A percentile compares a stretch with the other conserved stretches of the same genome.
Evolutionary conservation across 2,888 invertebrate species (phyloP).

Genomic region (Drosophila gaucha): DNA sequence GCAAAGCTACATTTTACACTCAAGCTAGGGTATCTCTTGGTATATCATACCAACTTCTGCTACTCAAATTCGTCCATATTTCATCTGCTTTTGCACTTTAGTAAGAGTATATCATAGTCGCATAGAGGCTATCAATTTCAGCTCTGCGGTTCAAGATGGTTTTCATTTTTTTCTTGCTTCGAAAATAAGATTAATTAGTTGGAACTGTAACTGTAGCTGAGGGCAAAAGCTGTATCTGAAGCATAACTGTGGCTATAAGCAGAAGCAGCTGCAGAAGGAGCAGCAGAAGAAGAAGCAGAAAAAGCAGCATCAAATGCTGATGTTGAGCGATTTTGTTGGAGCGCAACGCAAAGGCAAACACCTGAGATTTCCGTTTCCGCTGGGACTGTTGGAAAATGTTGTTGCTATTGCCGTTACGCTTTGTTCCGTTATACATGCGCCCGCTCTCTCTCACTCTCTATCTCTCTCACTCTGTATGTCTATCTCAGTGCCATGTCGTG

Average conservation of each 20-base stretch:
- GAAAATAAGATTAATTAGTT: conserved; percentile 78
- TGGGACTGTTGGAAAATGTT: conserved; percentile 51
- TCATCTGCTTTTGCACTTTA: neutral
- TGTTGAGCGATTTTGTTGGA: conserved; percentile 25
- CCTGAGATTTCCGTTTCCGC: conserved; percentile 79
- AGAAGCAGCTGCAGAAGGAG: neutral
- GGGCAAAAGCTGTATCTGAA: conserved; percentile 30
- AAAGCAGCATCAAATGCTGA: conserved; percentile 2
- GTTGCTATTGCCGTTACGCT: conserved; percentile 25
- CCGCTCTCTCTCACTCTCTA: neutral
- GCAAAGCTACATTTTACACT: neutral
- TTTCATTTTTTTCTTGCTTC: conserved; percentile 10
- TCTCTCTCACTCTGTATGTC: neutral
- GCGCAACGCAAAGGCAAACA: conserved; percentile 64
- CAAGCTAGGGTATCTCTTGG: neutral
- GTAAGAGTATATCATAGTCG: conserved; percentile 2
- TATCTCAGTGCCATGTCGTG: conserved; percentile 15
- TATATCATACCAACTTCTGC: neutral
- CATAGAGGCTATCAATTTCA: neutral
- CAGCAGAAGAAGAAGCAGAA: neutral
- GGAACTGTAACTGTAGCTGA: conserved; percentile 18
- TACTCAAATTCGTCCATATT: neutral
- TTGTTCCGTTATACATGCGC: conserved; percentile 18
- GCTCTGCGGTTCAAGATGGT: neutral
- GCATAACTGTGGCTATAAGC: conserved; percentile 11